Base-by-base conservation (phyloP, 1,140 invertebrate genomes). In the Drepana arcuata region DNA sequence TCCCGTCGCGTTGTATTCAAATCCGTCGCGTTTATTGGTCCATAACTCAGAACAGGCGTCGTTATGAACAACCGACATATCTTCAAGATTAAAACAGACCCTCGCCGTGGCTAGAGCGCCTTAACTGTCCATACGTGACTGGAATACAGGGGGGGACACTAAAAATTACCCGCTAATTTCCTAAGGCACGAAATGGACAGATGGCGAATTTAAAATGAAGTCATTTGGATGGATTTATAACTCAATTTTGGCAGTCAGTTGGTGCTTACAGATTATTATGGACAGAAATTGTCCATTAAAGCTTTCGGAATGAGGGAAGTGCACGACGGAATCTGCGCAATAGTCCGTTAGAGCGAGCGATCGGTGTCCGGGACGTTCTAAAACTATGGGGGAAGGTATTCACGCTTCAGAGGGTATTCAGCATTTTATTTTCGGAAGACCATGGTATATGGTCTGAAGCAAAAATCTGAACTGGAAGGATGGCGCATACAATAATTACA, bases 11-110 rank as follows among this genome's bases (percentile, higher is more conserved):
- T 40, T 29, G 32, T 62, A 72, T 66, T 66, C 53, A 71, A 68
- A 70, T 65, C 48, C 53, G 27, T 41, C 47, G 38, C 49, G 49
- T 63, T 74, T 74, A 74, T 74, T 62, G 55, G 48, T 45, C 59
- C 60, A 74, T 74, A 69, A 71, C 52, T 74, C 52, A 63, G 54
- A 42, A 45, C 35, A 41, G 46, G 40, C 36, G 48, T 48, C 49
- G 48, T 58, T 70, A 64, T 62, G 56, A 59, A 38, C 49, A 47
- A 56, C 63, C 52, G 34, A 49, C 63, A 74, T 74, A 69, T 63
- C 65, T 37, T 14, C 31, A 33, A 69, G 56, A 74, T 74, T 71
- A 71, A 69, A n/a, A n/a, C n/a, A n/a, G n/a, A 71, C 48, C 30
- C 46, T 29, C 39, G 48, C 24, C 36, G 35, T 27, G 30, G 28